Evolutionary conservation across 1,140 invertebrate genomes (phyloP).

Genomic region (Chironomus tepperi): DNA sequence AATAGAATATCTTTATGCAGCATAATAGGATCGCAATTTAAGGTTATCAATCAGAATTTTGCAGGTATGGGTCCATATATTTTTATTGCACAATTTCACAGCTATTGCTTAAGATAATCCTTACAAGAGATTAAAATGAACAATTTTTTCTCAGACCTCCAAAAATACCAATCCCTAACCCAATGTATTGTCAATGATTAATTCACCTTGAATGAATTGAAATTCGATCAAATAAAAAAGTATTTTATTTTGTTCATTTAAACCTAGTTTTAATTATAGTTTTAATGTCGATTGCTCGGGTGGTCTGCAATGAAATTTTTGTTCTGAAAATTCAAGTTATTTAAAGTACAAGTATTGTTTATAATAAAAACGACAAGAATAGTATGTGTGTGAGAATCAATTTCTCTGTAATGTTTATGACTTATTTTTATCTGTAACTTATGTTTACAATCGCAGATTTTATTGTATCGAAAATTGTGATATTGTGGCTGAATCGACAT

Average conservation of each 20-base stretch:
- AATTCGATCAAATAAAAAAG: background rate
- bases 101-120: background rate
- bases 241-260: constrained; percentile 1
- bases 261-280: constrained; percentile 8
- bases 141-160: background rate
- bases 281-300: background rate
- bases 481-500: too few species aligned
- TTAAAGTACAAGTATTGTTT: too few species aligned
- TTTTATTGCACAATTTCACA: constrained; percentile 17
- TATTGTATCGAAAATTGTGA: too few species aligned
- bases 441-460: too few species aligned
- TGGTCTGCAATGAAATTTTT: background rate
- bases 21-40: constrained; percentile 12
- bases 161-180: background rate
- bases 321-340: too few species aligned
- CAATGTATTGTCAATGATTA: constrained; percentile 3
- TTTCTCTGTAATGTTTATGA: too few species aligned
- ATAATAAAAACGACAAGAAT: too few species aligned
- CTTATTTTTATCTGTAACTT: too few species aligned
- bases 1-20: background rate
- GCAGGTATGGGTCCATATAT: background rate
- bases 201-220: constrained; percentile 6
- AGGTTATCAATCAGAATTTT: constrained; percentile 22
- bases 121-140: constrained; percentile 1
- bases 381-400: too few species aligned